A percentile compares a stretch with the other conserved stretches of the same genome.
Conservation (phyloP, 2,797 vertebrate genomes). For the Margarornis squamiger region DNA sequence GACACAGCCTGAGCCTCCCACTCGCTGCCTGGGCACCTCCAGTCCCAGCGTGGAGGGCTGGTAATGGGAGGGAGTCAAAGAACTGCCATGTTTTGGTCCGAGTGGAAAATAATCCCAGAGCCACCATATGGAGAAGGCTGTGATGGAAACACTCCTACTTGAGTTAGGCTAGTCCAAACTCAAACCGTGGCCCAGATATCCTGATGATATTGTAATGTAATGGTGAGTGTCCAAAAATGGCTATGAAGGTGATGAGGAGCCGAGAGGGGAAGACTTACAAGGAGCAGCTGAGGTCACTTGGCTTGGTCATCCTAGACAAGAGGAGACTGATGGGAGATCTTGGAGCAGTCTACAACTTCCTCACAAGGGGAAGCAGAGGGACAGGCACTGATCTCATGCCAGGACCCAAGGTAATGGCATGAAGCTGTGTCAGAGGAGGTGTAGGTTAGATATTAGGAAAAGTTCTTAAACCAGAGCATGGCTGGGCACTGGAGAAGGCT, state of each 20-base stretch:
- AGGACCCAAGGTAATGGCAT: background rate
- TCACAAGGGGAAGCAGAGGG: background rate
- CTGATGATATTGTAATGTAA: background rate
- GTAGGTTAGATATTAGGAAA: background rate
- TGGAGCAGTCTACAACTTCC: background rate
- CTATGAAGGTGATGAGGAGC: accelerated
- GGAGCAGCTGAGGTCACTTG: no score
- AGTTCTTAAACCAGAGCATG: background rate
- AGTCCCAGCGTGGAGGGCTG: background rate
- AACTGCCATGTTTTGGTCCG: accelerated
- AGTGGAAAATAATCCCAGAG: background rate
- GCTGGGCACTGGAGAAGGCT: background rate
- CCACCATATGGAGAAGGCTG: accelerated
- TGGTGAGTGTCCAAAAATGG: background rate
- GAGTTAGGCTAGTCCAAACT: background rate
- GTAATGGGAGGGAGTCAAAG: background rate
- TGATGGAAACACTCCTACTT: background rate
- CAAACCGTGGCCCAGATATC: background rate
- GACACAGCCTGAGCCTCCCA: background rate
- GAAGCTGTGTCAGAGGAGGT: background rate
- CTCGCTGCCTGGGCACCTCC: background rate
- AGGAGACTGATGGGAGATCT: background rate
- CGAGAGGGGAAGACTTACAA: background rate
- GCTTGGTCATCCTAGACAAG: background rate
- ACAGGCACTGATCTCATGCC: background rate